Base-by-base conservation (phyloP, 2,113 vertebrate genomes). In the Peromyscus polionotus region DNA sequence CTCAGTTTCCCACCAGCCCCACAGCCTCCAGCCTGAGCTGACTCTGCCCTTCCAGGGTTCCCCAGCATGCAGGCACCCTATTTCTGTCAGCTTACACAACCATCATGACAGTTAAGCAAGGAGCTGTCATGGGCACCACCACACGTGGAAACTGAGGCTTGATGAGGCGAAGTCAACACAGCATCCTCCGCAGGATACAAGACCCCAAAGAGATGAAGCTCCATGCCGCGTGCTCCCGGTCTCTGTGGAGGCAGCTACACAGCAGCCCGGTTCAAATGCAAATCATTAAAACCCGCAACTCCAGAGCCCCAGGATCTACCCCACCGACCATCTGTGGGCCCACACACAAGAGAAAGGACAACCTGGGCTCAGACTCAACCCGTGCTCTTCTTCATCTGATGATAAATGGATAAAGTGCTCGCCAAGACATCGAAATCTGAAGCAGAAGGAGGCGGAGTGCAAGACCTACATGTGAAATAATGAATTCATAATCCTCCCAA, bases 401-500 rank as follows among this genome's bases (percentile, higher is more conserved):
- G 88, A 67, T 20, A 77, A 90, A 87, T 88, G 94, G 95, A 72
- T 0, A 94, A 36, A 93, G 57, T 48, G 94, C 90, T 16, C 90
- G 3, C 13, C 91, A 95, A 88, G 92, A 96, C 96, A 84, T 77
- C 12, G 3, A 92, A 95, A 97, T 91, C 91, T 85, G 68, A 77
- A 76, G 39, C 90, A 26, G 87, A 84, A 33, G 39, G 57, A 91
- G 88, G 95, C 0, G 0, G 67, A 83, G 83, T 5, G 61, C 28
- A 5, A 95, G 92, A 1, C 59, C 88, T 51, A 22, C n/a, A 26
- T 48, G 80, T 61, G 28, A 83, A 92, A 85, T 93, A 51, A 98
- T 90, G 95, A 97, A 88, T 68, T 95, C 54, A 36, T 20, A 79
- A 96, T 95, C 97, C 93, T 95, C 91, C 93, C 85, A 70, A 95